Percentiles rank a stretch among this genome's conserved stretches.
phyloP scores from a whole-genome alignment of 2,797 vertebrate genomes.

The Syngnathus rostellatus region DNA sequence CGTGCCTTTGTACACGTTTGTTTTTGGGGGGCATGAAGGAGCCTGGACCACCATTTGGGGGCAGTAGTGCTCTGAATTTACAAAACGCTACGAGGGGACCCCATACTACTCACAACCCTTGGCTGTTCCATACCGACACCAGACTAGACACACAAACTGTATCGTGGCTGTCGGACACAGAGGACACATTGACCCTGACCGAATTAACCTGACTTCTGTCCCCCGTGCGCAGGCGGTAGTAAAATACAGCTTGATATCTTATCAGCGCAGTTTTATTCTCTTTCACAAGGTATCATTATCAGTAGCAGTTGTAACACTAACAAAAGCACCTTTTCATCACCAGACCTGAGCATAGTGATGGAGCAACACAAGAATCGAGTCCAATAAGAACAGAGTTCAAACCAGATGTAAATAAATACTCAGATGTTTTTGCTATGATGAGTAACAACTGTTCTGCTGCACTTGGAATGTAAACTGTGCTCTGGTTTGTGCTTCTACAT shows the following conservation, averaged over 20 bases:
- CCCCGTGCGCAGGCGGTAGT: constrained; percentile 38
- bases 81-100: constrained; percentile 34
- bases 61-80: constrained; percentile 52
- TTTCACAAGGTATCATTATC: constrained; percentile 33
- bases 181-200: constrained; percentile 53
- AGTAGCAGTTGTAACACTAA: constrained; percentile 34
- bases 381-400: neutral
- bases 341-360: neutral
- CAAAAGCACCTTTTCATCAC: constrained; percentile 39
- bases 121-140: constrained; percentile 59
- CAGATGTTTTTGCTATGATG: neutral
- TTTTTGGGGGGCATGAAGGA: constrained; percentile 20
- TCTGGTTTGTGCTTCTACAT: neutral
- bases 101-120: constrained; percentile 37
- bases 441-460: neutral
- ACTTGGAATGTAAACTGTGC: neutral
- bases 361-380: neutral
- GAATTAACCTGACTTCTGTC: constrained; percentile 32
- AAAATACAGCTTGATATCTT: constrained; percentile 41
- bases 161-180: constrained; percentile 38
- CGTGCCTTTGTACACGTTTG: constrained; percentile 19
- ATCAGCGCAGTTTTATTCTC: constrained; percentile 39
- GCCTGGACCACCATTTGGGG: constrained; percentile 51
- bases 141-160: constrained; percentile 30
- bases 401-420: neutral